Conservation (phyloP, 2,797 vertebrate genomes). For the Mormyrus proboscirostris region DNA sequence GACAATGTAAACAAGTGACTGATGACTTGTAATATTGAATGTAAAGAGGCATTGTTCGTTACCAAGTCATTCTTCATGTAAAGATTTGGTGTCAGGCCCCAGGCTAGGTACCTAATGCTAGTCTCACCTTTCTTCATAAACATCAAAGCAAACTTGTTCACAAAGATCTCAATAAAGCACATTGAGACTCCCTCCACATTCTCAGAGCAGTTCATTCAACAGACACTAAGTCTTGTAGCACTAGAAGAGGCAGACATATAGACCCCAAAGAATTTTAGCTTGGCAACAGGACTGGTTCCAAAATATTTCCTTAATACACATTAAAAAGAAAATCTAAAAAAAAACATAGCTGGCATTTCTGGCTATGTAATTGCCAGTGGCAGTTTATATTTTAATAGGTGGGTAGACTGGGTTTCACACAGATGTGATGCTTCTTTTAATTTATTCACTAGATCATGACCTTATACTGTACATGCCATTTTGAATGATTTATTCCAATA, state of each 20-base stretch:
- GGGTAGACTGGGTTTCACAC: not conserved
- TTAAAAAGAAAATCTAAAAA: not conserved
- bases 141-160: slow-evolving; percentile 49
- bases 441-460: not conserved
- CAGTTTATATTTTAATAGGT: not conserved
- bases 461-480: not conserved
- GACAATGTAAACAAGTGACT: slow-evolving; percentile 48
- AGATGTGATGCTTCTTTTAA: not conserved
- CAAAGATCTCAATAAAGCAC: slow-evolving; percentile 51
- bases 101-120: slow-evolving; percentile 42
- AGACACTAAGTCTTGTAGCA: slow-evolving; percentile 34
- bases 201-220: slow-evolving; percentile 34
- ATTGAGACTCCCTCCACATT: slow-evolving; percentile 35
- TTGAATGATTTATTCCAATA: not conserved
- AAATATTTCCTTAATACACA: not conserved
- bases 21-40: slow-evolving; percentile 48
- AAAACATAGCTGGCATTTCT: not conserved
- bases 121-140: slow-evolving; percentile 48
- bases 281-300: not conserved
- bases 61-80: slow-evolving; percentile 41
- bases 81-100: slow-evolving; percentile 46
- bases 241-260: slow-evolving; percentile 15
- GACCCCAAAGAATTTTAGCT: not conserved
- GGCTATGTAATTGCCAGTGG: not conserved
- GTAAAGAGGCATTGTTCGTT: slow-evolving; percentile 48